Percentiles rank a stretch among this genome's conserved stretches.
Conservation (phyloP, 1,140 invertebrate species). For the Phocides pigmalion region DNA sequence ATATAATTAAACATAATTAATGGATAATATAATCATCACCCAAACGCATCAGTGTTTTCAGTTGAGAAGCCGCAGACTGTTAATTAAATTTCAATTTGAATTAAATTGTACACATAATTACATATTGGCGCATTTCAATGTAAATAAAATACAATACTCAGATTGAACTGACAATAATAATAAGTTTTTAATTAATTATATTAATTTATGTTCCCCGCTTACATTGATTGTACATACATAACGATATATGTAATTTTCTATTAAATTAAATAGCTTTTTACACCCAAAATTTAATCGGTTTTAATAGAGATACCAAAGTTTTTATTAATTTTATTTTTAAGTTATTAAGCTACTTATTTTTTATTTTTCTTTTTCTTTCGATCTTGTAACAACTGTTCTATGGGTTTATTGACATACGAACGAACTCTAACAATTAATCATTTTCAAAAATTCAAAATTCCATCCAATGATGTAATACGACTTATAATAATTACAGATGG, state of each 20-base stretch:
- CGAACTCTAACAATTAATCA: slow-evolving; percentile 40
- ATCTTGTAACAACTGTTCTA: slow-evolving; percentile 55
- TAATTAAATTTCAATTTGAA: slow-evolving; percentile 28
- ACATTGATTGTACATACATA: slow-evolving; percentile 73
- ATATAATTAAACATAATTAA: not conserved
- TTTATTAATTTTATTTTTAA: slow-evolving; percentile 79
- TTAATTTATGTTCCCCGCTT: slow-evolving; percentile 67
- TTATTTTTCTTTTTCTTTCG: slow-evolving; percentile 57
- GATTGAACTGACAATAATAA: slow-evolving; percentile 79
- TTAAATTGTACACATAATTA: slow-evolving; percentile 12
- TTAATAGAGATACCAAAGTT: slow-evolving; percentile 82
- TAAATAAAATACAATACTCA: slow-evolving; percentile 79
- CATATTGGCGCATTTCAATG: slow-evolving; percentile 44
- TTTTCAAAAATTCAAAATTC: slow-evolving; percentile 66
- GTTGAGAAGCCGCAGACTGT: slow-evolving; percentile 20
- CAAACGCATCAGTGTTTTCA: slow-evolving; percentile 26
- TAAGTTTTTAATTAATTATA: slow-evolving; percentile 65
- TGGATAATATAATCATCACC: not conserved
- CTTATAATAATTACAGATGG: slow-evolving; percentile 68
- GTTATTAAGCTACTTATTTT: slow-evolving; percentile 72
- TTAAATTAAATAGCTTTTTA: slow-evolving; percentile 70
- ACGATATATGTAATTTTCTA: slow-evolving; percentile 62
- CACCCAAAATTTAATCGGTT: slow-evolving; percentile 78
- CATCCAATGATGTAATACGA: slow-evolving; percentile 77
- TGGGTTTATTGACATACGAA: slow-evolving; percentile 39